Evolutionary conservation across 2,797 vertebrate genomes (phyloP), one percentile per base, ranked within the genome.

Genomic region (Crax fasciolata): DNA sequence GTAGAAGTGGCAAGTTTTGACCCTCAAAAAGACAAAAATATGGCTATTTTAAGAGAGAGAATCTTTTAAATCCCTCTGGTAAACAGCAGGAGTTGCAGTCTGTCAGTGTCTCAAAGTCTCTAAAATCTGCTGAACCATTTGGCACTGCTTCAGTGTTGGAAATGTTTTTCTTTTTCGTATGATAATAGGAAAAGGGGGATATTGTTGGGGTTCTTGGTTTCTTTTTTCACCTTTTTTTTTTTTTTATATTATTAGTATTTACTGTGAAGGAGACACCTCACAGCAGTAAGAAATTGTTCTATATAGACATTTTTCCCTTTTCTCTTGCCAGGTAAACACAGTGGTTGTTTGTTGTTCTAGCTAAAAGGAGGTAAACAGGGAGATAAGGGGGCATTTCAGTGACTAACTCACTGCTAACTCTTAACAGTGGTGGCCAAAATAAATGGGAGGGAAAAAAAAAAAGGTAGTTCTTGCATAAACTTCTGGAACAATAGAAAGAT

Each of bases 111-210:
- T 95, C 3, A 0, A 88, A 91, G 78, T 65, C 72, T 94, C 80
- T 92, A 67, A 96, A 97, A 95, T 96, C 87, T 93, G 82, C 85
- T 93, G 84, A 95, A 95, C 79, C 87, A 95, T 95, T 95, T 94
- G 94, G 92, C 94, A 88, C 35, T 90, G 49, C 44, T 78, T 95
- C 57, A 46, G 16, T 89, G 38, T n/a, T 73, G 46, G 75, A 92
- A 92, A 57, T 65, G 18, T 27, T 57, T 95, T 76, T 78, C 46
- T 83, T 90, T 48, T 49, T 92, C 24, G 5, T 72, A 71, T 74
- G 44, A n/a, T 63, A 89, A 92, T 43, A 87, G 8, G 39, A 76
- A 84, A 94, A 87, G 7, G 8, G 43, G 14, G 5, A 43, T 80
- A 77, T 91, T 67, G 5, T 49, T 27, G 3, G 4, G 7, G 65